Percentiles rank a stretch among this genome's conserved stretches.
phyloP scores from a whole-genome alignment of 2,797 vertebrate species.

The Meriones psammophilus region DNA sequence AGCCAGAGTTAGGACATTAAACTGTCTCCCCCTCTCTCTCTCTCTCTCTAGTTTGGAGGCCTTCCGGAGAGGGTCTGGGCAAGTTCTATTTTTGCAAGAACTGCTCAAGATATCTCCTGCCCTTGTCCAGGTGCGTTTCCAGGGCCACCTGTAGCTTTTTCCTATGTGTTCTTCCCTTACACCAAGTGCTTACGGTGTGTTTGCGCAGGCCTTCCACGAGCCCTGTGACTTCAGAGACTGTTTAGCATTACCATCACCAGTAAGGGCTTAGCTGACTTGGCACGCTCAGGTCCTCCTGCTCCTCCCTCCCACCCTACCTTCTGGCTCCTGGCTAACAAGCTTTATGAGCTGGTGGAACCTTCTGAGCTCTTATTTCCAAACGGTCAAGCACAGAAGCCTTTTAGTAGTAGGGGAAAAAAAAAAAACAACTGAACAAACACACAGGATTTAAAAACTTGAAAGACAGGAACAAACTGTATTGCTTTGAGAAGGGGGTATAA shows the following conservation, averaged over 20 bases:
- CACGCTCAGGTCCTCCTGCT: fast-evolving
- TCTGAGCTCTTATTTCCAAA: constrained; percentile 49
- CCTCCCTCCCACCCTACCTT: background rate
- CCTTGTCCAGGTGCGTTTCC: background rate
- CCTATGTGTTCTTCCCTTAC: background rate
- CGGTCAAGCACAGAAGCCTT: constrained; percentile 4
- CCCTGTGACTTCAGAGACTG: constrained; percentile 43
- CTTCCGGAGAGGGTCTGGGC: background rate
- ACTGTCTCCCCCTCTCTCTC: background rate
- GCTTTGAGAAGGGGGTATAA: background rate
- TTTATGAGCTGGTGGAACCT: constrained; percentile 40
- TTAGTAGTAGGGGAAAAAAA: constrained; percentile 24
- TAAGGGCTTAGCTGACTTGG: constrained; percentile 15
- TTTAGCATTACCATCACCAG: constrained; percentile 41
- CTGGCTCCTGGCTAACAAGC: background rate
- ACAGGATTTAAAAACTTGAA: constrained; percentile 49
- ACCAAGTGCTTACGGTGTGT: background rate
- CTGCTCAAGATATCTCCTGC: background rate
- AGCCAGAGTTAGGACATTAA: background rate
- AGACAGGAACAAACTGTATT: background rate
- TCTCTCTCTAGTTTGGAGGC: background rate
- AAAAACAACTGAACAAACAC: background rate
- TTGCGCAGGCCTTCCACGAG: constrained; percentile 64
- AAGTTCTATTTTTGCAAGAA: background rate
- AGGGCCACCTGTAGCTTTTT: background rate